Percentiles rank a stretch among this genome's conserved stretches.
phyloP scores from a whole-genome alignment of 2,113 vertebrate genomes.

The Chloropsis hardwickii region DNA sequence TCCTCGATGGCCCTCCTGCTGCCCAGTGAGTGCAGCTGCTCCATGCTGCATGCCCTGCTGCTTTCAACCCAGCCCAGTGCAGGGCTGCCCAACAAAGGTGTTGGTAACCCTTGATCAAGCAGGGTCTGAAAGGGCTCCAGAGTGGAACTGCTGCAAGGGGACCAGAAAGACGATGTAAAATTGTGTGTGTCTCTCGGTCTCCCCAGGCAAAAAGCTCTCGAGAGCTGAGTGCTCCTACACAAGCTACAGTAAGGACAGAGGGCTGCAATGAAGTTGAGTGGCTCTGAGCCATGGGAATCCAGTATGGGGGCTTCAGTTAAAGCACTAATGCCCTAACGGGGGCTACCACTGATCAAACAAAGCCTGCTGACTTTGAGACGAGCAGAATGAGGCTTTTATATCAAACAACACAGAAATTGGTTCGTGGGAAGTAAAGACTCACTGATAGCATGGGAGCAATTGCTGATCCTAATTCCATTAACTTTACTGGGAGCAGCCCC shows the following conservation, averaged over 20 bases:
- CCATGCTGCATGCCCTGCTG: background rate
- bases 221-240: background rate
- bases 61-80: rapidly evolving
- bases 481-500: conserved; percentile 49
- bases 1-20: background rate
- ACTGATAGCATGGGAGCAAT: background rate
- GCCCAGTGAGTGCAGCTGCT: background rate
- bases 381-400: conserved; percentile 2
- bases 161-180: background rate
- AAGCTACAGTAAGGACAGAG: background rate
- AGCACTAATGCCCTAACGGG: background rate
- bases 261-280: rapidly evolving
- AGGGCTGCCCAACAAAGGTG: background rate
- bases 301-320: background rate
- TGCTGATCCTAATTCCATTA: conserved; percentile 62
- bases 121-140: background rate
- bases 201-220: background rate
- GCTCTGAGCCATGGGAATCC: background rate
- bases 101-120: background rate
- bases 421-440: background rate
- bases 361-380: background rate
- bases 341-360: background rate
- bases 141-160: background rate
- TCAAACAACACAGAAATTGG: background rate
- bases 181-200: rapidly evolving